Evolutionary conservation across 2,888 invertebrate genomes (phyloP), one percentile per base, ranked within the genome.

Genomic region (Eupithecia insigniata): DNA sequence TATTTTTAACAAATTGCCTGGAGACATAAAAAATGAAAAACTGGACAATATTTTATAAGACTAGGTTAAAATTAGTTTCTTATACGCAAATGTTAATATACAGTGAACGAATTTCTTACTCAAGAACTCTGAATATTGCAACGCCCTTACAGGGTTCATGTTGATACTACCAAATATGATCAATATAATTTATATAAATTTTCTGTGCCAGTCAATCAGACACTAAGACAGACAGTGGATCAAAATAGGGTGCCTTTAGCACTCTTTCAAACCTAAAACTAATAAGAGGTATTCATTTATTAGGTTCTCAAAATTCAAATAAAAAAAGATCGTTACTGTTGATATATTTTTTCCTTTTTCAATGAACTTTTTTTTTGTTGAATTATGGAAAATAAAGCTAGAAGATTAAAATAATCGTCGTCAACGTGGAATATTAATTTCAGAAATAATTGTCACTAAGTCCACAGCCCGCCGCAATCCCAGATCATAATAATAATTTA

Each of bases 401-500:
- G n/a, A 2, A 60, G 16, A 16, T 60, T 28, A 0, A 28, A 60
- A 28, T 60, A 30, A 6, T 60, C 8, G 2, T 22, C 58, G 12
- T 26, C 30, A 26, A 60, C 58, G 58, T 4, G 1, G 4, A 22
- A 51, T 51, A 51, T 30, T n/a, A n/a, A n/a, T n/a, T 30, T 7
- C 12, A 60, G 60, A 60, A 30, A 60, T 60, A 18, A 60, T 60
- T 60, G 18, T 18, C 30, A 16, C 60, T 30, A 60, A 60, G 7
- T 60, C 28, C 30, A 60, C 60, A 60, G 60, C 4, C n/a, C 28
- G 18, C 46, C 46, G 43, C 30, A 46, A 60, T 60, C 60, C 30
- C 30, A 1, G 18, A 60, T 60, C 60, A 18, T 30, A 60, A 60
- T 60, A 60, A 60, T 60, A 60, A 60, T 60, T 60, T 60, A 60